Evolutionary conservation across 2,888 invertebrate genomes (phyloP), one percentile per base, ranked within the genome.

Genomic region (Habroteleia sp.): DNA sequence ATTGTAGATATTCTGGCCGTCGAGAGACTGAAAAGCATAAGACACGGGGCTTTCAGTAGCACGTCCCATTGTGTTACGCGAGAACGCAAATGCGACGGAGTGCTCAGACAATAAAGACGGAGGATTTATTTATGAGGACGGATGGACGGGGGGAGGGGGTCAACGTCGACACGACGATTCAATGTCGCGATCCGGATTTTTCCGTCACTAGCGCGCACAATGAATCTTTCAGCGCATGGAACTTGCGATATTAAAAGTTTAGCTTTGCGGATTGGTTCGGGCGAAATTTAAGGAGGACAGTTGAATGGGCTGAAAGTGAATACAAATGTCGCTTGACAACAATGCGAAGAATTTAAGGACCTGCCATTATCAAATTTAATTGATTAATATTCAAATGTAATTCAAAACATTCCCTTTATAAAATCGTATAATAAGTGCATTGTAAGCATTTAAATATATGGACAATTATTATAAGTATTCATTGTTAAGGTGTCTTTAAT

Each of bases 1-100:
- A 90, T 98, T 99, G 93, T 99, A 99, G 87, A 99, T 98, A 90
- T 99, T 98, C 90, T 99, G 99, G 37, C 98, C 98, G 89, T 99
- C 99, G 84, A 99, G 91, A 71, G 97, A 93, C 93, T 96, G 93
- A 44, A 71, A 71, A 62, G 23, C 41, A 60, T 41, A 66, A 74
- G 46, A 62, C 39, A 56, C 33, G 35, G 33, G 35, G 66, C 52
- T 66, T 73, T 66, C 46, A 60, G 39, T 16, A 31, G 31, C 20
- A 50, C 46, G 27, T 62, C 23, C 44, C 69, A 54, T 63, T 63
- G 62, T 52, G 71, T 29, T 20, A 48, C 31, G 16, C 48, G 54
- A 52, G 33, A 17, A 58, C 23, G 48, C 46, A 50, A 63, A 65
- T 52, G 65, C 33, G 42, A 46, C 39, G 33, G 48, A 63, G 52